Evolutionary conservation across 2,113 vertebrate genomes (phyloP).

Genomic region (Aspiorhynchus laticeps): DNA sequence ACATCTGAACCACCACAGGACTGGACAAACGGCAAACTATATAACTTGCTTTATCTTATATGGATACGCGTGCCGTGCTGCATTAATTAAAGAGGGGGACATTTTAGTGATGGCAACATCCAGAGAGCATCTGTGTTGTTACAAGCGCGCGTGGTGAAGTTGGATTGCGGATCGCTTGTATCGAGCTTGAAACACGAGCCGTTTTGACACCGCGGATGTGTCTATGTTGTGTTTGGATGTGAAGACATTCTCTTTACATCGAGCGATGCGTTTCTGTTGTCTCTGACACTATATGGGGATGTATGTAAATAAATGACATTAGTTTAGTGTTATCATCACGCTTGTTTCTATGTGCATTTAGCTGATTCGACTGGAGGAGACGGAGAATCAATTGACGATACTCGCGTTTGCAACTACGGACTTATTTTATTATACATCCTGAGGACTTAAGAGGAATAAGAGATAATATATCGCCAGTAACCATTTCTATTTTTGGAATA

Average conservation of each 20-base stretch:
- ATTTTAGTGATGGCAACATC: conserved; percentile 4
- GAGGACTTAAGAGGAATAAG: background rate
- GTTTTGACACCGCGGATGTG: conserved; percentile 8
- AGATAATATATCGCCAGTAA: background rate
- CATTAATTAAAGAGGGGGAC: conserved; percentile 6
- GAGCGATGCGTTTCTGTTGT: conserved; percentile 1
- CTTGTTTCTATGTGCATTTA: background rate
- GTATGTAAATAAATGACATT: background rate
- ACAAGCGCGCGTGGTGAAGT: conserved; percentile 2
- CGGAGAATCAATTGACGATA: background rate
- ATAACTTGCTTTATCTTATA: background rate
- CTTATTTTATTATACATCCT: background rate
- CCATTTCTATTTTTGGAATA: background rate
- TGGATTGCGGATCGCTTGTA: conserved; percentile 7
- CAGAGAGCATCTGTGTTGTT: conserved; percentile 10
- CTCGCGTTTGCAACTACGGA: background rate
- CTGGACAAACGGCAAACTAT: conserved; percentile 29
- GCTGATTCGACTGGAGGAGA: background rate
- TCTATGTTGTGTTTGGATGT: background rate
- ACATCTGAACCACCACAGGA: conserved; percentile 14
- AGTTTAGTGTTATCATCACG: background rate
- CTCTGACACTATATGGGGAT: background rate
- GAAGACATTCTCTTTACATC: background rate
- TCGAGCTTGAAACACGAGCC: conserved; percentile 3
- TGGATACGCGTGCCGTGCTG: background rate